Evolutionary conservation across 2,113 vertebrate genomes (phyloP).

Genomic region (Phyllostomus discolor): DNA sequence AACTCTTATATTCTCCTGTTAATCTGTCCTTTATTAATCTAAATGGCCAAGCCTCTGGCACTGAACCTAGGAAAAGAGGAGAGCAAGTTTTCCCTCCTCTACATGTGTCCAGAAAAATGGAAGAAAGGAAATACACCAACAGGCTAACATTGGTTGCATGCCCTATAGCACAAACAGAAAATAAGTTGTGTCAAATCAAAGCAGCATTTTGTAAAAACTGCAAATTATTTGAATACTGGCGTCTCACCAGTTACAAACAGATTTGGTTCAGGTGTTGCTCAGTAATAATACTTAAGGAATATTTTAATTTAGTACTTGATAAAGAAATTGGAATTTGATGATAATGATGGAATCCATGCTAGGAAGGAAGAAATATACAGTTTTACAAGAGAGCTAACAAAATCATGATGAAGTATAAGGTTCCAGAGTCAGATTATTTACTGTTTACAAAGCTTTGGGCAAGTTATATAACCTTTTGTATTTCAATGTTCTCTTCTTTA

Average conservation of each 20-base stretch:
- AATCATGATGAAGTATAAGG: not conserved
- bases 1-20: not conserved
- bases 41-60: not conserved
- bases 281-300: not conserved
- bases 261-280: not conserved
- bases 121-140: not conserved
- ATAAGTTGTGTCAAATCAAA: not conserved
- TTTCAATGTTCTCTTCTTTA: not conserved
- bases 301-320: not conserved
- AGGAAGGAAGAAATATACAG: not conserved
- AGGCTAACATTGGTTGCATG: not conserved
- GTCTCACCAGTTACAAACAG: not conserved
- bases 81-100: not conserved
- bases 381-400: not conserved
- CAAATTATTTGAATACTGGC: not conserved
- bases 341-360: not conserved
- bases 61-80: not conserved
- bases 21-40: not conserved
- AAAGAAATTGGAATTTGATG: not conserved
- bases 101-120: not conserved
- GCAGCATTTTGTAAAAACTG: not conserved
- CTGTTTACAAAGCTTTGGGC: not conserved
- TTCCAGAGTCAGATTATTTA: not conserved
- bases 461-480: not conserved
- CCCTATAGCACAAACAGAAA: not conserved